These are phyloP conservation scores for Astur gentilis DNA, from an alignment of 2,113 vertebrate genomes.

Conservation along the genomic window DNA sequence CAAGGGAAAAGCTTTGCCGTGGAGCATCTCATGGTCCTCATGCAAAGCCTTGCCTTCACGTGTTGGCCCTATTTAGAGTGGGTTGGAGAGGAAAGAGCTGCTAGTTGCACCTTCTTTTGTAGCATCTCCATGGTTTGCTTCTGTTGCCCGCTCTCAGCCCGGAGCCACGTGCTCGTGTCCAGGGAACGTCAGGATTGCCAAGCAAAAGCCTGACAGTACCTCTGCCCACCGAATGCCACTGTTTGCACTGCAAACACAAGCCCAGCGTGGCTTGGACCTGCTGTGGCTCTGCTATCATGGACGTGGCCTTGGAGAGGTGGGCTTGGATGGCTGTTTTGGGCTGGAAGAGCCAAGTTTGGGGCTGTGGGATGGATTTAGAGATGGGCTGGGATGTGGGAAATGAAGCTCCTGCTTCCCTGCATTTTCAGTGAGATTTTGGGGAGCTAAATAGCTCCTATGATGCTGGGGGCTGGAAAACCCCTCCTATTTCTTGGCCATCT, in stretches of 20 bases:
- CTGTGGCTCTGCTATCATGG: background rate
- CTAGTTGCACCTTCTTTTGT: background rate
- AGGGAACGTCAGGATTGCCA: no score
- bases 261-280: background rate
- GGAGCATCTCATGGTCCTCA: background rate
- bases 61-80: background rate
- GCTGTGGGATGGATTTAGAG: background rate
- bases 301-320: background rate
- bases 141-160: accelerated
- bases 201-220: background rate
- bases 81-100: background rate
- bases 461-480: background rate
- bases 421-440: background rate
- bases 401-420: background rate
- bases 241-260: background rate
- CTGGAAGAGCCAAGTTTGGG: background rate
- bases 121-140: background rate
- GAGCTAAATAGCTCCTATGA: background rate
- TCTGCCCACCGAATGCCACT: background rate
- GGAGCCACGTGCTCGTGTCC: accelerated
- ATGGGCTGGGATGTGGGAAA: background rate
- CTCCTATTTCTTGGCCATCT: accelerated
- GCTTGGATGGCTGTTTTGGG: background rate
- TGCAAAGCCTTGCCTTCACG: background rate
- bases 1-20: background rate